A percentile compares a stretch with the other conserved stretches of the same genome.
phyloP scores from a whole-genome alignment of 2,113 vertebrate genomes.

The Platysteira castanea region DNA sequence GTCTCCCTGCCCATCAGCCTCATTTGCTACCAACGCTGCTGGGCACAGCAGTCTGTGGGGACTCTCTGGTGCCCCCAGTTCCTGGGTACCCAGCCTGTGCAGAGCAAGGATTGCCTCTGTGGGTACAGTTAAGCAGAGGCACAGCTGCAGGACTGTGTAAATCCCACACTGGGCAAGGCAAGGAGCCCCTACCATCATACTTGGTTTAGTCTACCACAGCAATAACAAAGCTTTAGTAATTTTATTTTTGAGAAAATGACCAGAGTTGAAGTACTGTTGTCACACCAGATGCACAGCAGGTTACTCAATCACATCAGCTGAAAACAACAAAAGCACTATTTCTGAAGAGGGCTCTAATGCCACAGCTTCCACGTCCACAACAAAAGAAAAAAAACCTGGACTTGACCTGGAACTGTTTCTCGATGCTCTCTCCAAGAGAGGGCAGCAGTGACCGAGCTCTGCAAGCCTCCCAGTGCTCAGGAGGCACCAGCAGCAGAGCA shows the following conservation, averaged over 20 bases:
- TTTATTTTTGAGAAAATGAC: background rate
- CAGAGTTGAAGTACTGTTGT: background rate
- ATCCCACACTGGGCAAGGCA: background rate
- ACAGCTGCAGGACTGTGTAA: background rate
- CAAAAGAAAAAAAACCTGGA: background rate
- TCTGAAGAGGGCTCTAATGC: background rate
- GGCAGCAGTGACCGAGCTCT: slow-evolving; percentile 1
- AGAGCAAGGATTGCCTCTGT: background rate
- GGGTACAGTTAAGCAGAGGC: background rate
- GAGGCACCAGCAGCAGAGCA: fast-evolving
- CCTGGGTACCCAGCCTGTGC: background rate
- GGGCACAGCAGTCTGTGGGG: background rate
- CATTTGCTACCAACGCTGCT: fast-evolving
- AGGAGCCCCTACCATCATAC: background rate
- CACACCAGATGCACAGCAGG: background rate
- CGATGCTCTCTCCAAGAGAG: slow-evolving; percentile 3
- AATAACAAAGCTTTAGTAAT: background rate
- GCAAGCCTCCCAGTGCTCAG: background rate
- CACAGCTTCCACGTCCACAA: background rate
- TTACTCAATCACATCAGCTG: fast-evolving
- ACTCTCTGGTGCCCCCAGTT: background rate
- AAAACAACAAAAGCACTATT: background rate
- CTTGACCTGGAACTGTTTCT: background rate
- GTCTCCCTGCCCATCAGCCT: background rate
- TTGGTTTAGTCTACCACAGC: background rate